Conservation (phyloP, 2,113 vertebrate genomes). For the Proteles cristata region DNA sequence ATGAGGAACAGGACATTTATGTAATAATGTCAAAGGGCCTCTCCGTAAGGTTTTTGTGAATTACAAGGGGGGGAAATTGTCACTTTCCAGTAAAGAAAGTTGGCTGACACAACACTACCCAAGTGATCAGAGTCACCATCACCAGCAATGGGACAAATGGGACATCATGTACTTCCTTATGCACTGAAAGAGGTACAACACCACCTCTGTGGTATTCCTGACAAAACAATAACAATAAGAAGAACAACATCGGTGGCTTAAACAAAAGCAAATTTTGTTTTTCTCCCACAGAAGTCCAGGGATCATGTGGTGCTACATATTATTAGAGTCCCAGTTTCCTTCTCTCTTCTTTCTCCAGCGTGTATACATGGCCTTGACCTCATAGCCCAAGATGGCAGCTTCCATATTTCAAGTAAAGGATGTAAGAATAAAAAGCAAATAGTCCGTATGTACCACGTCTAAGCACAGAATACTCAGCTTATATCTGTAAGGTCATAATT, state of each 20-base stretch:
- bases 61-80: background rate
- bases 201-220: background rate
- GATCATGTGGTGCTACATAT: background rate
- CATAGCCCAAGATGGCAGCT: background rate
- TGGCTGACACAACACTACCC: background rate
- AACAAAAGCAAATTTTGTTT: background rate
- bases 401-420: background rate
- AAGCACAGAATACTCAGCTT: background rate
- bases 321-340: background rate
- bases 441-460: background rate
- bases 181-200: background rate
- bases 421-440: background rate
- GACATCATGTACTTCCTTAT: background rate
- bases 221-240: background rate
- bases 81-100: background rate
- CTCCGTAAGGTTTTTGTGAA: background rate
- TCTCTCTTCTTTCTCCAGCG: background rate
- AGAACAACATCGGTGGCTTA: background rate
- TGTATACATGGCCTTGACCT: background rate
- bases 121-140: background rate
- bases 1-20: background rate
- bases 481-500: background rate
- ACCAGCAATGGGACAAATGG: background rate
- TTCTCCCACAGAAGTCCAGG: background rate
- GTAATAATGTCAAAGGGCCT: background rate